Evolutionary conservation across 2,797 vertebrate genomes (phyloP).

Genomic region (Rhynchonycteris naso): DNA sequence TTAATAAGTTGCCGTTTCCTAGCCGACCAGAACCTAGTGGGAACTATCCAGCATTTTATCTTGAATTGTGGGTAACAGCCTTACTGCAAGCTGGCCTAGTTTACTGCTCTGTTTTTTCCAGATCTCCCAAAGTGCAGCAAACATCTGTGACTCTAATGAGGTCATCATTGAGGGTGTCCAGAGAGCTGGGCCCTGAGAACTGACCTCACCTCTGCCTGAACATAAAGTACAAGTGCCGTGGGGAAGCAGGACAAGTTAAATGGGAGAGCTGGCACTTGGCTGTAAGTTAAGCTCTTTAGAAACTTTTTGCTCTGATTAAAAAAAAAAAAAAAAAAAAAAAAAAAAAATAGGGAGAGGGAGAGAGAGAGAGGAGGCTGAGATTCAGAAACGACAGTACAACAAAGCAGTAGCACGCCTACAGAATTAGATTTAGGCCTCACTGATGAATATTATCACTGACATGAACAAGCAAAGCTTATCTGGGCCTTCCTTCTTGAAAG

Average conservation of each 20-base stretch:
- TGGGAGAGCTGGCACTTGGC: conserved; percentile 54
- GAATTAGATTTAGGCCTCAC: conserved; percentile 78
- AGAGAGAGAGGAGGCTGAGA: conserved; percentile 42
- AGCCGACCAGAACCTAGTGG: conserved; percentile 99
- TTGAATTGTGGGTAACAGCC: conserved; percentile 97
- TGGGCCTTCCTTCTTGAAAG: conserved; percentile 84
- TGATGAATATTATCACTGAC: conserved; percentile 73
- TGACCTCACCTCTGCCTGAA: conserved; percentile 74
- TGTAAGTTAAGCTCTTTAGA: conserved; percentile 77
- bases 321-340: neutral
- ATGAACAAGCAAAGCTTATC: conserved; percentile 82
- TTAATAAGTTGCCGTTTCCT: conserved; percentile 99
- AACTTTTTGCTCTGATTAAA: conserved; percentile 81
- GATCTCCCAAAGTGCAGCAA: conserved; percentile 90
- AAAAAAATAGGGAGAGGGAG: neutral
- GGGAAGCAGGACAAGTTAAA: neutral
- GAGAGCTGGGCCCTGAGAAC: conserved; percentile 87
- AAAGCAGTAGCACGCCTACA: conserved; percentile 67
- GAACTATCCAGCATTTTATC: conserved; percentile 95
- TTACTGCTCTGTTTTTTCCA: conserved; percentile 92
- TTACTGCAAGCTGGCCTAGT: conserved; percentile 97
- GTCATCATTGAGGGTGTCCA: conserved; percentile 90
- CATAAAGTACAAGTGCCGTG: conserved; percentile 68
- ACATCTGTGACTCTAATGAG: conserved; percentile 96
- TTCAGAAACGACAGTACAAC: conserved; percentile 76